These are phyloP conservation scores for Nixonia krombeini DNA, from an alignment of 1,140 invertebrate species.

Conservation along the genomic window DNA sequence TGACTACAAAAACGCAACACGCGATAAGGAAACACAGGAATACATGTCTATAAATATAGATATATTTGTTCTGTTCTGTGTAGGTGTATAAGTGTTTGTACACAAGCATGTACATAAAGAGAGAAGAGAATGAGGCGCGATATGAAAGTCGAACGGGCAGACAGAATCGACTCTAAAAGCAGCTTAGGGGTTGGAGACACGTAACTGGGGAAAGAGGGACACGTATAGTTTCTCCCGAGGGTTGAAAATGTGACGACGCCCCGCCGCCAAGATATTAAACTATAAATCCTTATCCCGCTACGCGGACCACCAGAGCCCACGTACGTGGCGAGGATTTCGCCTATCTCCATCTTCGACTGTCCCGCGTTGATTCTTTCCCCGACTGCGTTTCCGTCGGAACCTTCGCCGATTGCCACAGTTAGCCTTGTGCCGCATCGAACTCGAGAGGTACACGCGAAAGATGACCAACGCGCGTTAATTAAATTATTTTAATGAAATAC, in stretches of 20 bases:
- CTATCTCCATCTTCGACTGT: neutral
- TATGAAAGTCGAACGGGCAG: conserved; percentile 41
- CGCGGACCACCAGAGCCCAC: conserved; percentile 57
- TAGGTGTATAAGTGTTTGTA: too few relatives aligned
- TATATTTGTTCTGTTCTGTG: too few relatives aligned
- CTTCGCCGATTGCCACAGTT: too few relatives aligned
- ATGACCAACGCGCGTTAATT: too few relatives aligned
- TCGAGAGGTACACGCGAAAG: too few relatives aligned
- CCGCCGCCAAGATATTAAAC: conserved; percentile 71
- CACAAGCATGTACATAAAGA: conserved; percentile 26
- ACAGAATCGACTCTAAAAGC: conserved; percentile 47
- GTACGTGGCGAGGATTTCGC: conserved; percentile 35
- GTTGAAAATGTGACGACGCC: conserved; percentile 70
- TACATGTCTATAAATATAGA: too few relatives aligned
- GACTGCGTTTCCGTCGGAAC: too few relatives aligned
- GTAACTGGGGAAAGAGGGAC: conserved; percentile 40
- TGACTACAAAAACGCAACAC: too few relatives aligned
- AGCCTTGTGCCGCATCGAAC: too few relatives aligned
- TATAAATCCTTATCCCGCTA: conserved; percentile 71
- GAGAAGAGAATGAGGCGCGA: conserved; percentile 42
- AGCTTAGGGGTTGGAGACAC: conserved; percentile 44
- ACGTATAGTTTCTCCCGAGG: conserved; percentile 64
- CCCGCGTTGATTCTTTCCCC: too few relatives aligned
- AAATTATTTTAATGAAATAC: too few relatives aligned
- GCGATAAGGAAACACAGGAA: too few relatives aligned